Base-by-base conservation (phyloP, 2,797 vertebrate species). In the Myotis myotis region DNA sequence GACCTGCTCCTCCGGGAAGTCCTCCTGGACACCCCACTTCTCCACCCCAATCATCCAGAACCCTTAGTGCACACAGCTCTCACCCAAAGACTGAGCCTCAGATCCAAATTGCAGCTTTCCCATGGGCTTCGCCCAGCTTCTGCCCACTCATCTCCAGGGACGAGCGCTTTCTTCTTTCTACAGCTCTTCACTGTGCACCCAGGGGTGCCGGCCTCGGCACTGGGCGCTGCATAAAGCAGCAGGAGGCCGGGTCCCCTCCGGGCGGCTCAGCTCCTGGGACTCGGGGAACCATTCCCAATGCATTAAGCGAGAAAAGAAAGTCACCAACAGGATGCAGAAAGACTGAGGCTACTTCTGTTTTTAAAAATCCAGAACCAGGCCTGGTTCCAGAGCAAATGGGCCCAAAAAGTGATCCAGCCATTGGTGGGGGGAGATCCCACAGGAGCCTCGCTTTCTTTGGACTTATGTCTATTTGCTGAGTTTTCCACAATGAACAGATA, bases 1-100 rank as follows among this genome's bases (percentile, higher is more conserved):
- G 4, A 25, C 41, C 41, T 4, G 2, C 81, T 82, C 93, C 30
- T 93, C 90, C 85, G 90, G 78, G 86, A 96, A 93, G 96, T 20
- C 38, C 41, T 74, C 66, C 36, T 19, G 38, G 87, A 72, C 3
- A 55, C 23, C 41, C 51, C 22, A 38, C 15, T 12, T 13, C 8
- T 25, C 4, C 2, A 57, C 47, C 19, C 30, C 22, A 49, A 57
- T 20, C 66, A 87, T 19, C 12, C 33, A n/a, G 70, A 49, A 53
- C 19, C 38, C 55, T 36, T 19, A 30, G 28, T 25, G 57, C 89
- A 36, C 87, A 93, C 20, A 70, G 53, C 51, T 30, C 41, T 94
- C 25, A 85, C 2, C 44, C 44, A 44, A 41, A 66, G 36, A 41
- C 49, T 81, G n/a, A 70, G n/a, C 57, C 62, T 41, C 36, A 53